phyloP scores from a whole-genome alignment of 2,888 invertebrate genomes.

The Suillia variegata region DNA sequence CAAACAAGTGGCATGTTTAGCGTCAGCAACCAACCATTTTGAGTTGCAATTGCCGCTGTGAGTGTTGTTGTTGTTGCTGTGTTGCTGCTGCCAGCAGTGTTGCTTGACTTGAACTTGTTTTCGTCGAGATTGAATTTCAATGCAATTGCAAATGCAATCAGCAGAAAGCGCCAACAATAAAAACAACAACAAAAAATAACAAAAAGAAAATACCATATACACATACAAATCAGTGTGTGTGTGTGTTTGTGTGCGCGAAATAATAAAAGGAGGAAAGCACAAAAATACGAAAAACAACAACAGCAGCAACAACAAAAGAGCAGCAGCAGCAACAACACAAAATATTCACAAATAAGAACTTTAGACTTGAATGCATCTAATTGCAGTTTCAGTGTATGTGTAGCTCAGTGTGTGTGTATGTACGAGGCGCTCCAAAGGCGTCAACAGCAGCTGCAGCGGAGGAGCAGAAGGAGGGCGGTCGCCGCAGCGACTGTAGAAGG shows the following conservation, averaged over 20 bases:
- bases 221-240: too few relatives aligned
- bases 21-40: not conserved
- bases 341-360: constrained; percentile 6
- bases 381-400: not conserved
- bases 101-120: constrained; percentile 33
- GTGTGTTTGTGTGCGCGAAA: too few relatives aligned
- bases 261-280: constrained; percentile 5
- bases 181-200: constrained; percentile 16
- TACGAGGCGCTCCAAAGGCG: not conserved
- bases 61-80: constrained; percentile 5
- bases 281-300: too few relatives aligned
- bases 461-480: not conserved
- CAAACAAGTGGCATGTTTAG: not conserved
- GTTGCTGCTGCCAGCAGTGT: constrained; percentile 2
- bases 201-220: too few relatives aligned
- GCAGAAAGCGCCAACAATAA: constrained; percentile 9
- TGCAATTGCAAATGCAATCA: constrained; percentile 15
- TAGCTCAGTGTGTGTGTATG: not conserved
- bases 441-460: not conserved
- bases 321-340: too few relatives aligned
- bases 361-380: constrained; percentile 14
- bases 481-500: too few relatives aligned
- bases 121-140: constrained; percentile 29
- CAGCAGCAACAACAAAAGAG: too few relatives aligned
- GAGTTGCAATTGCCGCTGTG: constrained; percentile 1